Percentiles rank a stretch among this genome's conserved stretches.
These are phyloP conservation scores for Procambarus virginalis DNA, from an alignment of 1,140 invertebrate genomes.

Conservation along the genomic window DNA sequence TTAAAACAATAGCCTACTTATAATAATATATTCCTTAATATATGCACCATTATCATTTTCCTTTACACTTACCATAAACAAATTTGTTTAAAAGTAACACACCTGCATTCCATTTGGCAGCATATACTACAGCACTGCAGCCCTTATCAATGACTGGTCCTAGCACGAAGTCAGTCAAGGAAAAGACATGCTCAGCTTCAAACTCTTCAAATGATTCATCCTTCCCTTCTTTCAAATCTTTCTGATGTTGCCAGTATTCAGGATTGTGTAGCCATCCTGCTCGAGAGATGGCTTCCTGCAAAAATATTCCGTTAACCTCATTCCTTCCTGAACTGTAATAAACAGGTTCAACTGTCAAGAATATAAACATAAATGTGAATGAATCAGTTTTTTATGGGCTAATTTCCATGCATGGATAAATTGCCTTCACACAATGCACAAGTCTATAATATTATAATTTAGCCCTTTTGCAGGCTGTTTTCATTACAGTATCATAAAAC, in stretches of 20 bases:
- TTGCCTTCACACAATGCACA: no score
- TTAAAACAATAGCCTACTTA: no score
- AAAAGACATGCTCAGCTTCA: constrained; percentile 37
- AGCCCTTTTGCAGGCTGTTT: no score
- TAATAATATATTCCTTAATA: no score
- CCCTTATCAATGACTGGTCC: constrained; percentile 86
- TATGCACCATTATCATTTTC: no score
- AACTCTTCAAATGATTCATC: neutral
- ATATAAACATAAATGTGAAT: no score
- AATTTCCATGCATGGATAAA: no score
- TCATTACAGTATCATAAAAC: no score
- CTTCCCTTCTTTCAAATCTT: neutral
- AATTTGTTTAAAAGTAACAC: neutral
- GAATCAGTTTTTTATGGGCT: no score
- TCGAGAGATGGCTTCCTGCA: constrained; percentile 44
- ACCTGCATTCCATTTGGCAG: constrained; percentile 77
- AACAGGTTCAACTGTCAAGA: no score
- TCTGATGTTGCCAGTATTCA: constrained; percentile 39
- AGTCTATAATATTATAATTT: no score
- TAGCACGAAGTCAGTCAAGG: constrained; percentile 80
- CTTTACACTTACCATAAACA: neutral
- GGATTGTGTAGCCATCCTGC: constrained; percentile 60
- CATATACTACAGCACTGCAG: constrained; percentile 87
- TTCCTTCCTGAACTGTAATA: no score
- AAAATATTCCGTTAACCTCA: neutral